Percentiles rank a stretch among this genome's conserved stretches.
Evolutionary conservation across 2,888 invertebrate species (phyloP).

Genomic region (Napeogenes inachia): DNA sequence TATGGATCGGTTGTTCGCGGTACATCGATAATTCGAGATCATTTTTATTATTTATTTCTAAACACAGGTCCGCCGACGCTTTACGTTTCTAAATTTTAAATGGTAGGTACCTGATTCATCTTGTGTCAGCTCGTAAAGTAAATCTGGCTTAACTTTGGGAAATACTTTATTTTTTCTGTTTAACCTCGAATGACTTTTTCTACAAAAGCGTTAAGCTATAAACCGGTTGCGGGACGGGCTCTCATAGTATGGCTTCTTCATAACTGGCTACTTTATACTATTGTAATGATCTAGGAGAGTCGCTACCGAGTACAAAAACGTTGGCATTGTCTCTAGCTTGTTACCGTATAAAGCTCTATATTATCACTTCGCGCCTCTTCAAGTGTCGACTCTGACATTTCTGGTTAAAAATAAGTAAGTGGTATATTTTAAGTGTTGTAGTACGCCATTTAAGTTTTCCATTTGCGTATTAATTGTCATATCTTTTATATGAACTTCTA

Average conservation of each 20-base stretch:
- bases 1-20: conserved; percentile 71
- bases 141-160: conserved; percentile 30
- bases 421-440: background rate
- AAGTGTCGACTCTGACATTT: conserved; percentile 35
- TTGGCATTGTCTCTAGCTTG: conserved; percentile 64
- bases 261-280: conserved; percentile 73
- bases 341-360: conserved; percentile 56
- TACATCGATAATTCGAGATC: conserved; percentile 71
- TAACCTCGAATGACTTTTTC: conserved; percentile 47
- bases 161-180: conserved; percentile 32
- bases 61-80: conserved; percentile 21
- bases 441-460: background rate
- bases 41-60: conserved; percentile 33
- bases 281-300: conserved; percentile 72
- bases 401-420: conserved; percentile 3
- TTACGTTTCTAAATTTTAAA: conserved; percentile 20
- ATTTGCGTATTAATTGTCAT: conserved; percentile 5
- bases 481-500: background rate
- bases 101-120: conserved; percentile 20
- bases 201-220: conserved; percentile 59
- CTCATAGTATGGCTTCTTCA: conserved; percentile 61
- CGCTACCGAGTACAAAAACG: conserved; percentile 63
- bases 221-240: conserved; percentile 63
- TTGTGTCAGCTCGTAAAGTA: conserved; percentile 27
- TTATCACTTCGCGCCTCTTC: conserved; percentile 65